These are phyloP conservation scores for Scomber colias DNA, from an alignment of 2,113 vertebrate species.

Conservation along the genomic window DNA sequence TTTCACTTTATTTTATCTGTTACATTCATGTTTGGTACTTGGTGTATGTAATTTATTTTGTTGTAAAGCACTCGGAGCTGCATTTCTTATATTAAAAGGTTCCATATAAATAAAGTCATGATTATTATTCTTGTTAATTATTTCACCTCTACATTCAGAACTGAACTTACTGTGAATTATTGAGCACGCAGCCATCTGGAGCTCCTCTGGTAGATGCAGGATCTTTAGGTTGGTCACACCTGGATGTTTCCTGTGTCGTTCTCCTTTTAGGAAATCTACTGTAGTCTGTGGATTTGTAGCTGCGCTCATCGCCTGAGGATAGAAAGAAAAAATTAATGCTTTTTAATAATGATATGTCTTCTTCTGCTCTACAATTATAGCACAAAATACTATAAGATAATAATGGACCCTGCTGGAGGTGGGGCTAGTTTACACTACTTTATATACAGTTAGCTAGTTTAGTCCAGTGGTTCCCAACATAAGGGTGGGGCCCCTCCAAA, in stretches of 20 bases:
- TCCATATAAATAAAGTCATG: too few relatives aligned
- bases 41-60: too few relatives aligned
- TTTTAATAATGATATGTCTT: too few relatives aligned
- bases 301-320: constrained; percentile 66
- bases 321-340: background rate
- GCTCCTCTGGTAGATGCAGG: constrained; percentile 79
- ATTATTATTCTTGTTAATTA: too few relatives aligned
- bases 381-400: background rate
- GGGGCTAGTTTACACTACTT: too few relatives aligned
- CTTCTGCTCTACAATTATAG: background rate
- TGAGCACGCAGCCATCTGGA: constrained; percentile 78
- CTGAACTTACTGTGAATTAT: constrained; percentile 80
- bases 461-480: too few relatives aligned
- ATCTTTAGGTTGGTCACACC: constrained; percentile 86
- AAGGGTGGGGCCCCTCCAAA: too few relatives aligned
- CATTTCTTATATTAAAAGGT: too few relatives aligned
- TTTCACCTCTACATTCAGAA: background rate
- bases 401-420: background rate
- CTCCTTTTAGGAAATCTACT: constrained; percentile 83
- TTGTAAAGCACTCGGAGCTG: too few relatives aligned
- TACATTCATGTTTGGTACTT: too few relatives aligned
- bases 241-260: constrained; percentile 86
- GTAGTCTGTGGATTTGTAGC: constrained; percentile 71
- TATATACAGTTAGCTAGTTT: too few relatives aligned
- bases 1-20: too few relatives aligned